Conservation (phyloP, 2,797 vertebrate species). For the Sitta carolinensis region DNA sequence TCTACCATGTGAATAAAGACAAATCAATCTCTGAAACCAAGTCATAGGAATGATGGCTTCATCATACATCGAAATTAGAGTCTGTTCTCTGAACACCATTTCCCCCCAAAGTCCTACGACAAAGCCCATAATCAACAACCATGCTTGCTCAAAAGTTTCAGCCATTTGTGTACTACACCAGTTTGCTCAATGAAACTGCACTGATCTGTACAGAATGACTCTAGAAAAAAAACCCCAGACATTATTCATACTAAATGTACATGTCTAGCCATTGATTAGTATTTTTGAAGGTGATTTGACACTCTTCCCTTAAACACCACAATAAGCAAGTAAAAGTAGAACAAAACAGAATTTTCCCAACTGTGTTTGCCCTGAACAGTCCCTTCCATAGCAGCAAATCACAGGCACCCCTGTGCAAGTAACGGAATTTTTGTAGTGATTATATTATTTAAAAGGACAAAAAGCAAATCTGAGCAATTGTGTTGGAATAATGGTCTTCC, state of each 20-base stretch:
- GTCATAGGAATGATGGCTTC: not conserved
- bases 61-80: not conserved
- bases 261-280: not conserved
- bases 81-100: not conserved
- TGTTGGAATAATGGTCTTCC: not conserved
- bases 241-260: not conserved
- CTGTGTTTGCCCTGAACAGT: not conserved
- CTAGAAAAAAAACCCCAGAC: not conserved
- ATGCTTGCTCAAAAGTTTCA: not conserved
- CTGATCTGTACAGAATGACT: not conserved
- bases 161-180: fast-evolving
- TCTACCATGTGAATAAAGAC: not conserved
- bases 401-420: fast-evolving
- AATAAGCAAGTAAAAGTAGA: not conserved
- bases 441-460: not conserved
- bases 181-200: not conserved
- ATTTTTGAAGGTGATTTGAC: not conserved
- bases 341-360: not conserved
- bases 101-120: not conserved
- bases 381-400: not conserved
- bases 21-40: not conserved
- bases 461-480: not conserved
- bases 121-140: not conserved
- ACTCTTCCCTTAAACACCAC: not conserved
- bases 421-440: not conserved